Evolutionary conservation across 1,140 invertebrate species (phyloP), one percentile per base, ranked within the genome.

Genomic region (Gerris buenoi): DNA sequence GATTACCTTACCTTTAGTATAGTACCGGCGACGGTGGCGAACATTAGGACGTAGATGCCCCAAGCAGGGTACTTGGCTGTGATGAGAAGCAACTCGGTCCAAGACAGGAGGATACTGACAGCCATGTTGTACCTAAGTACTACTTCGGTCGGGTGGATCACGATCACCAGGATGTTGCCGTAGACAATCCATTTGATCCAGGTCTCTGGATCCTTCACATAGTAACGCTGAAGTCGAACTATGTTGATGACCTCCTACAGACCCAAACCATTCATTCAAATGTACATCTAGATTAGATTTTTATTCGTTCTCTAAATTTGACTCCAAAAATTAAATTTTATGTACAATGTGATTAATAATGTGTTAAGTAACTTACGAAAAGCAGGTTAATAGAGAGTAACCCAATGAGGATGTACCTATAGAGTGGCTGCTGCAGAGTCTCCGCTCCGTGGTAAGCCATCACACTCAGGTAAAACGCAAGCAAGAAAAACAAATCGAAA

Each of bases 31-130:
- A 81, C 80, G 0, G 76, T 75, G 14, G 75, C 77, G 70, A 81
- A 82, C 79, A 82, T 81, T 22, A 82, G 76, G 15, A 79, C 77
- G 70, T 81, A 80, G 70, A 79, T 78, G 29, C 80, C 80, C 64
- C 74, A 81, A 61, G 73, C 76, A 66, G 79, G 82, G 69, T 78
- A 77, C 67, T 78, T 74, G 10, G 81, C 79, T 29, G 82, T 75
- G 28, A 82, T 71, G 22, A 82, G 70, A 77, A 83, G 81, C 63
- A 81, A 74, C 71, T 82, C 77, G 10, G 78, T 76, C 81, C 81
- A 83, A 18, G 77, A 72, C 15, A 82, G 68, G n/a, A 83, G 73
- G 60, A 82, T 74, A 1, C 78, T 73, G 28, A 80, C 66, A 1
- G 82, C 79, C 0, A 81, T 77, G 1, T 83, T 71, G 65, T 83